Percentiles rank a stretch among this genome's conserved stretches.
Conservation (phyloP, 35 echinoderm and acorn worm genomes). For the Lytechinus pictus region DNA sequence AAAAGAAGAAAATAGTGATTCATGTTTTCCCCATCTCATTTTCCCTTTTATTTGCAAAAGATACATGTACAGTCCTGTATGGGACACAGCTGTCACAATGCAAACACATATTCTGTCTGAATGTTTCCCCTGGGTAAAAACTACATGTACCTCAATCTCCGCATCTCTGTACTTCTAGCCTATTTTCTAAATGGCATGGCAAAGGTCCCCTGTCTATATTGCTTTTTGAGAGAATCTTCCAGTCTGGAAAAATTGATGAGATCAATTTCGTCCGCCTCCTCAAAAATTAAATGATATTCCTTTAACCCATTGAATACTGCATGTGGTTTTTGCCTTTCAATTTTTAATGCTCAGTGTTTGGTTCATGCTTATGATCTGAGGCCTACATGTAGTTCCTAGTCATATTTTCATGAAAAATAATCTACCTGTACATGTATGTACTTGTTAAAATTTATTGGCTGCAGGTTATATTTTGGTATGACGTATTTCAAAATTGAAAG, state of each 20-base stretch:
- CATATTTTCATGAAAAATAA: background rate
- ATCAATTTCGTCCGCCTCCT: background rate
- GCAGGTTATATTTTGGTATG: too few relatives aligned
- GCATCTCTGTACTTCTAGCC: background rate
- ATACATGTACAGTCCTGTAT: background rate
- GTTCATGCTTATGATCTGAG: too few relatives aligned
- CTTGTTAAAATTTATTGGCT: background rate
- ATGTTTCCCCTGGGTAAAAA: background rate
- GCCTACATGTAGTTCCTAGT: background rate
- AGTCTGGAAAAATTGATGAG: conserved; percentile 2
- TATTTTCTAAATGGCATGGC: conserved; percentile 11
- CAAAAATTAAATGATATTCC: background rate
- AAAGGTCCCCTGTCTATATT: conserved; percentile 17
- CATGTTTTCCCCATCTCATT: background rate
- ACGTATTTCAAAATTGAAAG: too few relatives aligned
- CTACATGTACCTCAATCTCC: background rate
- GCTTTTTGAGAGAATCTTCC: background rate
- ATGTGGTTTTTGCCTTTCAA: background rate
- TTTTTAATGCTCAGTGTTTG: too few relatives aligned
- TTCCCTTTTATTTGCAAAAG: background rate
- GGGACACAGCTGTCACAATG: conserved; percentile 6
- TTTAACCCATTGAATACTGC: background rate
- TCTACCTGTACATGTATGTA: background rate
- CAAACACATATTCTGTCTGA: background rate
- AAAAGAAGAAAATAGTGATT: background rate